phyloP scores from a whole-genome alignment of 1,140 invertebrate genomes.

The Hycleus cichorii region DNA sequence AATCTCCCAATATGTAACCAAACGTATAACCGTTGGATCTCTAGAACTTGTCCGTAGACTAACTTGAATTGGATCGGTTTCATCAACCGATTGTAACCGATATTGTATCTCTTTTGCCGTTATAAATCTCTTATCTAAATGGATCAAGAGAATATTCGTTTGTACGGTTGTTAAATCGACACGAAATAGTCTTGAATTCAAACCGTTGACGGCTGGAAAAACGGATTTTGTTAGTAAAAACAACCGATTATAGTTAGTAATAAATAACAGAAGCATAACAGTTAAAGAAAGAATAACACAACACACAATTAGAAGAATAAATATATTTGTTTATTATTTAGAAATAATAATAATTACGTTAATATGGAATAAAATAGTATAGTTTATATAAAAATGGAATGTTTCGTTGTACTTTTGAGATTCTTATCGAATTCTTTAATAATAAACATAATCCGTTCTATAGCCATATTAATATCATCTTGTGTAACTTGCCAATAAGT shows the following conservation, averaged over 20 bases:
- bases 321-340: not conserved
- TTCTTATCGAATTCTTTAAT: slow-evolving; percentile 45
- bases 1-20: slow-evolving; percentile 64
- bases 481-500: slow-evolving; percentile 57
- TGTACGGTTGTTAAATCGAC: slow-evolving; percentile 62
- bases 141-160: slow-evolving; percentile 73
- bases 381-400: too few relatives aligned
- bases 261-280: too few relatives aligned
- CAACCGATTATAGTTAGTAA: not conserved
- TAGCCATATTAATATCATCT: slow-evolving; percentile 51
- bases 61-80: slow-evolving; percentile 48
- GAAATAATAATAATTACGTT: not conserved
- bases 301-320: too few relatives aligned
- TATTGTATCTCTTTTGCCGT: slow-evolving; percentile 49
- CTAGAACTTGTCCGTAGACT: slow-evolving; percentile 51
- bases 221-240: slow-evolving; percentile 5
- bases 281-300: too few relatives aligned
- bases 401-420: not conserved
- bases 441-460: slow-evolving; percentile 55
- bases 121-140: slow-evolving; percentile 46
- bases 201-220: slow-evolving; percentile 53
- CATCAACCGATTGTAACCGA: slow-evolving; percentile 48
- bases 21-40: slow-evolving; percentile 47
- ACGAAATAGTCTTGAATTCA: slow-evolving; percentile 43
- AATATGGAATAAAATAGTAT: too few relatives aligned